phyloP scores from a whole-genome alignment of 2,797 vertebrate genomes.

The Leptodactylus fallax region DNA sequence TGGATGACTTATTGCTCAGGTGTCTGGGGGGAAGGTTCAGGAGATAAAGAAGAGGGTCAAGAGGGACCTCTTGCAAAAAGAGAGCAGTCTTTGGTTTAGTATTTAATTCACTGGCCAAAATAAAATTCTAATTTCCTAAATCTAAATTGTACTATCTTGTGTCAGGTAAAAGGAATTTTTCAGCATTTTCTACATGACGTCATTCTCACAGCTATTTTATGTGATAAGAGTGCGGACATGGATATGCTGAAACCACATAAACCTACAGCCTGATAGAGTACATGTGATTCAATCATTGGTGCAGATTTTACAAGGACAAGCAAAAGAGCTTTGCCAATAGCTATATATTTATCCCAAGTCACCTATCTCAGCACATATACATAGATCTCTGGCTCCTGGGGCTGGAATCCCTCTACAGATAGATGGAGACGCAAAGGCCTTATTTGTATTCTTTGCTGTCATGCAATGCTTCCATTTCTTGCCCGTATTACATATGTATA shows the following conservation, averaged over 20 bases:
- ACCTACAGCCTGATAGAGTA: background rate
- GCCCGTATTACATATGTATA: background rate
- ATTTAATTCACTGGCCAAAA: no score
- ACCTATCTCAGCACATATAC: constrained; percentile 1
- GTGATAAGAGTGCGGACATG: background rate
- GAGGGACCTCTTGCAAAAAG: no score
- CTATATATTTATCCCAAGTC: constrained; percentile 17
- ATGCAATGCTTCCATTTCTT: background rate
- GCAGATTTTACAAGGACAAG: constrained; percentile 26
- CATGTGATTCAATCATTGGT: constrained; percentile 15
- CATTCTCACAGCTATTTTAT: background rate
- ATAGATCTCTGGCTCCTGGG: constrained; percentile 1
- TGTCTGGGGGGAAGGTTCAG: no score
- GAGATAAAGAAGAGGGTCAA: no score
- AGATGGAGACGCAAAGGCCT: background rate
- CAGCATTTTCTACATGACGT: no score
- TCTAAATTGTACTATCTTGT: no score
- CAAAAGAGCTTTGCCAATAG: constrained; percentile 28
- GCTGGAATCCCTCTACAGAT: constrained; percentile 2
- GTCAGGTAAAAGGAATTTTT: background rate
- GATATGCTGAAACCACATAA: background rate
- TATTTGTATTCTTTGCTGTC: background rate
- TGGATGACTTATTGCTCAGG: no score
- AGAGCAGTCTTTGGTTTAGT: no score
- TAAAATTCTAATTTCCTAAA: no score